Evolutionary conservation across 2,797 vertebrate species (phyloP), one percentile per base, ranked within the genome.

Genomic region (Micromesistius poutassou): DNA sequence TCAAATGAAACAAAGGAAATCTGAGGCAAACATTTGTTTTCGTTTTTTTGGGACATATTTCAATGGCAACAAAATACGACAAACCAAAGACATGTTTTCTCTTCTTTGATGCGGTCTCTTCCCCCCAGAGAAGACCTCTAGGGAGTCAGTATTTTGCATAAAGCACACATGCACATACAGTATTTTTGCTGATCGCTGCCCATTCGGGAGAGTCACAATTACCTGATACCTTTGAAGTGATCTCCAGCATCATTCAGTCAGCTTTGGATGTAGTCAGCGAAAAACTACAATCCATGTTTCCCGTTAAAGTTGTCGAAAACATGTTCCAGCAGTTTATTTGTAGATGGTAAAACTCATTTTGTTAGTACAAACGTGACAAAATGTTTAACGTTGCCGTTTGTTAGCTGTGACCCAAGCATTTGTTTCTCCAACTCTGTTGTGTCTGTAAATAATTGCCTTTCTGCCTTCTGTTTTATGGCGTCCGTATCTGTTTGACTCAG

Each of bases 371-470:
- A 66, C n/a, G n/a, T 66, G 62, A 66, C 62, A 12, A 25, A 28
- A 28, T 66, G 62, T 66, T 66, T 66, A 10, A 28, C 4, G 62
- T 50, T 28, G 62, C 1, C 62, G 3, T 28, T 62, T 42, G 40
- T 42, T 42, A 42, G 40, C 40, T 42, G 40, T 42, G 40, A 42
- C 40, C 40, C 62, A 25, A 28, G n/a, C 62, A 7, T 66, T 66
- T 10, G 25, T 66, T 66, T 25, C 2, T 28, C 8, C 28, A 66
- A n/a, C 62, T 66, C 25, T 9, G 25, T 66, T 25, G 62, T 66
- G 62, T 66, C 62, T 66, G 62, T 66, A 66, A 66, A 66, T 66
- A 66, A 66, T 66, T 25, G 62, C 62, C 62, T 66, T 19, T 66
- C 25, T 25, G 55, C n/a, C n/a, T 10, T 25, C n/a, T 2, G 25